phyloP scores from a whole-genome alignment of 2,797 vertebrate species.

The Gymnodraco acuticeps region DNA sequence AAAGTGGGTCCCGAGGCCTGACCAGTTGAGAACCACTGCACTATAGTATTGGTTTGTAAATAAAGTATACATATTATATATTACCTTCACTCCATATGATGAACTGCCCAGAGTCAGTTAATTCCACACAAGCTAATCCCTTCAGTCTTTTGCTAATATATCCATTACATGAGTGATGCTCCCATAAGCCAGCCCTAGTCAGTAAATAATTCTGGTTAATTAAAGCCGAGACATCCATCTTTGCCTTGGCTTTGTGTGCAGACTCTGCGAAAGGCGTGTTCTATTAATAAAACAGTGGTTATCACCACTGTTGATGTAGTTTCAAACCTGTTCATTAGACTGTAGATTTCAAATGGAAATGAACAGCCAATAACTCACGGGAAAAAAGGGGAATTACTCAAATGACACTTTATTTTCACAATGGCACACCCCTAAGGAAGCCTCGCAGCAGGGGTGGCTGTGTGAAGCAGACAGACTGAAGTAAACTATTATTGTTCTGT shows the following conservation, averaged over 20 bases:
- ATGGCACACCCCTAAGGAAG: conserved; percentile 24
- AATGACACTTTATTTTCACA: conserved; percentile 46
- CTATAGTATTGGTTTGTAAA: conserved; percentile 41
- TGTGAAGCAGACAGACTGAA: conserved; percentile 16
- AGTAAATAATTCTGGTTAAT: conserved; percentile 88
- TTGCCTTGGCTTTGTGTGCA: conserved; percentile 74
- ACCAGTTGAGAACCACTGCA: too few species aligned
- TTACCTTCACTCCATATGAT: conserved; percentile 63
- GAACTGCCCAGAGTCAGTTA: conserved; percentile 77
- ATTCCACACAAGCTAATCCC: conserved; percentile 79
- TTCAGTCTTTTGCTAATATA: conserved; percentile 84
- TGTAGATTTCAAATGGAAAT: conserved; percentile 71
- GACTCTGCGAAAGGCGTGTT: conserved; percentile 72
- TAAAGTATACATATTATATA: conserved; percentile 60
- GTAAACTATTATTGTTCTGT: conserved; percentile 14
- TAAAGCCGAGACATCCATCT: conserved; percentile 85
- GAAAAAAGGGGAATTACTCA: conserved; percentile 30
- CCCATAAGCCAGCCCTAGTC: conserved; percentile 78
- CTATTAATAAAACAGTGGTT: conserved; percentile 82
- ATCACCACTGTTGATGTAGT: conserved; percentile 74
- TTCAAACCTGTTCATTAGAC: conserved; percentile 81
- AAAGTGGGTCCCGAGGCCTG: too few species aligned
- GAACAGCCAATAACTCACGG: conserved; percentile 69
- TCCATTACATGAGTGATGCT: conserved; percentile 86
- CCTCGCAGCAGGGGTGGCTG: conserved; percentile 9